phyloP scores from a whole-genome alignment of 2,888 invertebrate genomes.

The Dryadula phaetusa region DNA sequence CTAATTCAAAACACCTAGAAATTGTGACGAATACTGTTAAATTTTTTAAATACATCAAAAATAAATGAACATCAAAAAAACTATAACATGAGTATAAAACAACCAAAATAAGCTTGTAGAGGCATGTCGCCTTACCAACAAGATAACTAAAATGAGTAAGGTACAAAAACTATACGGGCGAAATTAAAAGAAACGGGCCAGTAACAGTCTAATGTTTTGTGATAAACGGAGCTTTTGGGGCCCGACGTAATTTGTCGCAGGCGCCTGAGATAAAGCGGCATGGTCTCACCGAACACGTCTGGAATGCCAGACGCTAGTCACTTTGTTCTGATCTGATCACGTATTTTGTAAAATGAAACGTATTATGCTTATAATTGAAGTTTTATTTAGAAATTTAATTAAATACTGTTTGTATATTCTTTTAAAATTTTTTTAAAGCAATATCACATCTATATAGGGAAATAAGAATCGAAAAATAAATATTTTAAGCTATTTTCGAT shows the following conservation, averaged over 20 bases:
- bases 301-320: constrained; percentile 68
- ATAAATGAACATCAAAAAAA: background rate
- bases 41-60: background rate
- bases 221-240: constrained; percentile 78
- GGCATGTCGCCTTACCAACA: constrained; percentile 63
- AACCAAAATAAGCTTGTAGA: constrained; percentile 66
- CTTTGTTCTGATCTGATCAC: constrained; percentile 24
- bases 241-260: constrained; percentile 82
- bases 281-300: constrained; percentile 62
- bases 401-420: background rate
- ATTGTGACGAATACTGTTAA: too few relatives aligned
- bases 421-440: too few relatives aligned
- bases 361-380: background rate
- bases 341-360: background rate
- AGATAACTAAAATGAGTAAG: constrained; percentile 76
- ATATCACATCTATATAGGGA: too few relatives aligned
- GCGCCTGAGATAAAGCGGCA: constrained; percentile 80
- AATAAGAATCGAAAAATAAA: too few relatives aligned
- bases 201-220: constrained; percentile 75
- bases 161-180: constrained; percentile 76
- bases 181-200: constrained; percentile 76
- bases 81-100: background rate
- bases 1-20: background rate
- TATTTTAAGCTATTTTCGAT: too few relatives aligned
- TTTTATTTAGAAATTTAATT: background rate